Conservation (phyloP, 2,888 invertebrate genomes). For the Bugula neritina region DNA sequence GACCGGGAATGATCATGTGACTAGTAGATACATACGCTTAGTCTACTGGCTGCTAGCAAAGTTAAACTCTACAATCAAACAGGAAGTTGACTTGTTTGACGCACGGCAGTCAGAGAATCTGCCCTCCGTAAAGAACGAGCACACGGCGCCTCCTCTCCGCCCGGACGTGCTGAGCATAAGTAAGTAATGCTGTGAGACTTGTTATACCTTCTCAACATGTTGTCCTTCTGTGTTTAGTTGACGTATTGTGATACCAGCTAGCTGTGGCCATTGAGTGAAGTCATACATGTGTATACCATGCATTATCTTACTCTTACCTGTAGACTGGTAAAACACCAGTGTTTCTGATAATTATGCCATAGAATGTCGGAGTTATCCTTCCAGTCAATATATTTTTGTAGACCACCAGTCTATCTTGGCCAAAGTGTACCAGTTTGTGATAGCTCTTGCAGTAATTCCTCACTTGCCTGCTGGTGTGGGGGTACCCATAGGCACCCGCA, state of each 20-base stretch:
- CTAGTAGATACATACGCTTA: neutral
- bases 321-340: too few species aligned
- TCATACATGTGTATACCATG: too few species aligned
- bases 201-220: neutral
- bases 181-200: neutral
- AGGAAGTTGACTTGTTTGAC: neutral
- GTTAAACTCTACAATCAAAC: neutral
- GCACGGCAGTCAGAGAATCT: neutral
- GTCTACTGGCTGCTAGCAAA: neutral
- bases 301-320: conserved; percentile 37
- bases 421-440: conserved; percentile 60
- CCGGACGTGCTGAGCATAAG: neutral
- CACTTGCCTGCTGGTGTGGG: conserved; percentile 66
- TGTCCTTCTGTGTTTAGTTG: neutral
- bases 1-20: too few species aligned
- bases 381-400: too few species aligned
- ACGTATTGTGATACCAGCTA: neutral
- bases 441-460: conserved; percentile 64
- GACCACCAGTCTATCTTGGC: conserved; percentile 63
- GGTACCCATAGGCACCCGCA: conserved; percentile 56
- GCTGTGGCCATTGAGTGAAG: neutral
- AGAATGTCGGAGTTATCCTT: too few species aligned
- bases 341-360: too few species aligned
- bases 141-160: neutral
- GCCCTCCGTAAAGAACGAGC: neutral